A percentile compares a stretch with the other conserved stretches of the same genome.
phyloP scores from a whole-genome alignment of 2,797 vertebrate species.

The Rhincodon typus region DNA sequence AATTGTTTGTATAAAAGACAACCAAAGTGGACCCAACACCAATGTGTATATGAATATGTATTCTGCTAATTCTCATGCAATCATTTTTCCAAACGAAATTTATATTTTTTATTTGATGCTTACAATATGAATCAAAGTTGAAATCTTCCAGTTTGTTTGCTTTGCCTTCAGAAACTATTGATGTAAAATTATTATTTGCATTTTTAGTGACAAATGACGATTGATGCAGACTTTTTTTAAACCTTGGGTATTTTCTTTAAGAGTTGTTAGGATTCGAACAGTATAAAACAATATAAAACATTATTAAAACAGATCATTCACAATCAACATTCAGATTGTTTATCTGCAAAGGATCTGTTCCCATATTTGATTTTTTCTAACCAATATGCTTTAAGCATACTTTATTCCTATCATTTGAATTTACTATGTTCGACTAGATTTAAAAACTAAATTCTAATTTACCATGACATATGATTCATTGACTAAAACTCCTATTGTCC shows the following conservation, averaged over 20 bases:
- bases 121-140: background rate
- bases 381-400: background rate
- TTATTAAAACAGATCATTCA: background rate
- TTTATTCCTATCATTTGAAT: background rate
- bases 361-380: background rate
- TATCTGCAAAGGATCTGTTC: background rate
- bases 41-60: background rate
- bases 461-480: background rate
- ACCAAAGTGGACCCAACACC: no score
- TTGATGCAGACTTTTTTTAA: background rate
- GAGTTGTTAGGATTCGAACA: background rate
- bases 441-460: background rate
- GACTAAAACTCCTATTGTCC: background rate
- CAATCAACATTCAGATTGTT: background rate
- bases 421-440: background rate
- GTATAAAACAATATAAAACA: background rate
- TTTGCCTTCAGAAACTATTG: background rate
- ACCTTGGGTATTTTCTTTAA: background rate
- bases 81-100: background rate
- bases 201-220: background rate
- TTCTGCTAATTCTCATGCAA: background rate
- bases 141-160: background rate
- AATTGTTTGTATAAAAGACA: no score
- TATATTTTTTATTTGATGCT: background rate
- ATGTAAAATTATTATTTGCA: background rate